Percentiles rank a stretch among this genome's conserved stretches.
Evolutionary conservation across 2,797 vertebrate genomes (phyloP).

Genomic region (Ceryle rudis): DNA sequence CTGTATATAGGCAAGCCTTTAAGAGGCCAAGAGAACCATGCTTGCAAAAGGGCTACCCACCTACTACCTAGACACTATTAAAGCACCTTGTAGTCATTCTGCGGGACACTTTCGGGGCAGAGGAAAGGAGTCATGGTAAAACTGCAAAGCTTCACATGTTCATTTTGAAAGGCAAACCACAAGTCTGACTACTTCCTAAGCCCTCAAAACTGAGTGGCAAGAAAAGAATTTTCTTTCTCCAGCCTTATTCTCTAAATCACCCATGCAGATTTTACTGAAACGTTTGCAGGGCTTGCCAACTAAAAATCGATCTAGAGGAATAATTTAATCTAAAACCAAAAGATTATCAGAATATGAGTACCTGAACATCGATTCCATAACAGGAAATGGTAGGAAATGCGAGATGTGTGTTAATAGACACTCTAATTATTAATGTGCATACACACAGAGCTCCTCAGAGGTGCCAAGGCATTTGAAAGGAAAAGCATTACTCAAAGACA

Average conservation of each 20-base stretch:
- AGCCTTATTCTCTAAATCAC: neutral
- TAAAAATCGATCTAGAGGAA: neutral
- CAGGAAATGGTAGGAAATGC: neutral
- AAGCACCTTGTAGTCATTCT: neutral
- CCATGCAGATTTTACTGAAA: neutral
- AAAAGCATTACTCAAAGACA: neutral
- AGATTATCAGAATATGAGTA: neutral
- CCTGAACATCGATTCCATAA: neutral
- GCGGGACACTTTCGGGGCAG: neutral
- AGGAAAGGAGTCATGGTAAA: neutral
- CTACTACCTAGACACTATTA: neutral
- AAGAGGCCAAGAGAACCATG: neutral
- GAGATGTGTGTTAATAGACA: neutral
- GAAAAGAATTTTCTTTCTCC: neutral
- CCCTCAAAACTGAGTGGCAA: neutral
- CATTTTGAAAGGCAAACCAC: neutral
- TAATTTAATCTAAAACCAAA: neutral
- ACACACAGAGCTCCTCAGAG: neutral
- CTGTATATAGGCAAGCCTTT: rapidly evolving
- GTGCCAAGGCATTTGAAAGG: neutral
- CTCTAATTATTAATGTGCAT: neutral
- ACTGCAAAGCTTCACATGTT: neutral
- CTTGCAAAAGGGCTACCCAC: neutral
- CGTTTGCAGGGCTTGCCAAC: neutral
- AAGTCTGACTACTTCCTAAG: neutral